Base-by-base conservation (phyloP, 2,797 vertebrate genomes). In the Pseudochromis fuscus region DNA sequence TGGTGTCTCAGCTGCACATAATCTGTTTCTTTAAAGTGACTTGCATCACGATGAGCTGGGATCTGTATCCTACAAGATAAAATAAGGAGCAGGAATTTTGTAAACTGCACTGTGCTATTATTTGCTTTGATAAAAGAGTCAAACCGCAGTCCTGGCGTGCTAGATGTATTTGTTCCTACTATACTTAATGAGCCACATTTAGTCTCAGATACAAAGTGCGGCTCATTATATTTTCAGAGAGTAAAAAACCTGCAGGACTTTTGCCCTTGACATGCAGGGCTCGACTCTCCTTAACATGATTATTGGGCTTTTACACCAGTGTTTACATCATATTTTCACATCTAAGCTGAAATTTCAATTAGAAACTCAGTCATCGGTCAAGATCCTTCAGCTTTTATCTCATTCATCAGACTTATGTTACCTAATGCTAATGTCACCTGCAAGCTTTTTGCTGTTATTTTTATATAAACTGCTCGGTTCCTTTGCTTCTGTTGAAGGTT, bases 181-280 rank as follows among this genome's bases (percentile, higher is more conserved):
- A 73, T 77, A 71, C 69, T 84, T 83, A 87, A 86, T 85, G 81
- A 85, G 69, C 69, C 70, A 73, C 68, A 55, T 59, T 75, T 74
- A 59, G 62, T 72, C 63, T 63, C 67, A 55, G 63, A 75, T 72
- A 84, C 67, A 67, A 72, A 75, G 42, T 80, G 65, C 16, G 69
- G 56, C 73, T 83, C 79, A 87, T 86, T 86, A 84, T n/a, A 78
- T 49, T 85, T 87, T 67, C 52, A 77, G 59, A 71, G 71, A 79
- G 86, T 72, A 73, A 79, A 30, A 81, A 86, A 62, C 66, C 60
- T 78, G 63, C 52, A 53, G 74, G 77, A 85, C 72, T 76, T 74
- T 61, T 86, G 78, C 83, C 77, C 83, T 83, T 77, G 83, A 81
- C 76, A 74, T 79, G 72, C 57, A 68, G 66, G 58, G 64, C 67